Conservation (phyloP, 2,888 invertebrate species). For the Cylindroiulus punctatus region DNA sequence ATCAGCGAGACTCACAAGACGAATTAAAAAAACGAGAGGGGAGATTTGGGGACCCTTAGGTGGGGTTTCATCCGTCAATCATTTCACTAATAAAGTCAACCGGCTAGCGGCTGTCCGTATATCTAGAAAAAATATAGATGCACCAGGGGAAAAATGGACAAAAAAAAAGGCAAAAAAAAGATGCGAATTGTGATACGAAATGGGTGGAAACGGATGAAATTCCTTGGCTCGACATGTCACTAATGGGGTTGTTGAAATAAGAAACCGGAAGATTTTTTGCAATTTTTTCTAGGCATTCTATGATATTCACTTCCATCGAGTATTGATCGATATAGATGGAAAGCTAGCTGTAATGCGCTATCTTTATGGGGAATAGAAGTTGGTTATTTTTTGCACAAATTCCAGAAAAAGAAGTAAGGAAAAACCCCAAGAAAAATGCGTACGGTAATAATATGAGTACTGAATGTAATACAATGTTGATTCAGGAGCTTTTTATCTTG, state of each 20-base stretch:
- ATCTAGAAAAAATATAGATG: background rate
- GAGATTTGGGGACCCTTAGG: background rate
- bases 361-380: background rate
- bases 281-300: background rate
- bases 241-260: conserved; percentile 33
- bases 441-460: background rate
- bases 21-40: conserved; percentile 40
- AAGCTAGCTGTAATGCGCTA: background rate
- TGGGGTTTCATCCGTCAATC: background rate
- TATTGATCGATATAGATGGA: background rate
- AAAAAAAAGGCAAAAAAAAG: background rate
- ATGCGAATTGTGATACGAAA: background rate
- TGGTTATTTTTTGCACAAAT: background rate
- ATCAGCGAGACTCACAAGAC: background rate
- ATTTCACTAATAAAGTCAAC: conserved; percentile 6
- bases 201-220: background rate
- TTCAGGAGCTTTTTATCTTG: background rate
- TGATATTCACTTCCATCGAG: background rate
- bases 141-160: background rate
- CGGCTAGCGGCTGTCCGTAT: conserved; percentile 26
- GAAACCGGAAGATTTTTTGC: background rate
- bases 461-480: background rate
- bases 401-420: background rate
- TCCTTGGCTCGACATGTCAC: conserved; percentile 9
- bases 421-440: background rate